Percentiles rank a stretch among this genome's conserved stretches.
Evolutionary conservation across 2,888 invertebrate species (phyloP).

Genomic region (Gari tellinella): DNA sequence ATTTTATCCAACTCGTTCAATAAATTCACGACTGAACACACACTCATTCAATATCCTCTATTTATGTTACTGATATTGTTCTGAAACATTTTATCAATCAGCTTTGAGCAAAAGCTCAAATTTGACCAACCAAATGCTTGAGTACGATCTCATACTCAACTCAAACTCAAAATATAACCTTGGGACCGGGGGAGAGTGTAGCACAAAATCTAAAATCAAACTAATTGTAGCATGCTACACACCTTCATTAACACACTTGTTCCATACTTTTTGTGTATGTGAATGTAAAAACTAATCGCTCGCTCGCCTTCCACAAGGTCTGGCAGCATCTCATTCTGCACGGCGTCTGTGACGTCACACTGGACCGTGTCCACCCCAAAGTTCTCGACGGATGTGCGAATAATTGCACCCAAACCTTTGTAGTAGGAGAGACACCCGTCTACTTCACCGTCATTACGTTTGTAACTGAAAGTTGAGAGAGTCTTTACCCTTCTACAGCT

Average conservation of each 20-base stretch:
- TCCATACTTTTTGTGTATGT: conserved; percentile 40
- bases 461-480: conserved; percentile 23
- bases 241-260: conserved; percentile 23
- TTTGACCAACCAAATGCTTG: too few species aligned
- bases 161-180: too few species aligned
- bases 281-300: conserved; percentile 44
- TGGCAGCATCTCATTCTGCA: conserved; percentile 46
- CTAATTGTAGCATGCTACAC: conserved; percentile 2
- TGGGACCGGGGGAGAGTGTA: too few species aligned
- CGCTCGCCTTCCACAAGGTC: conserved; percentile 50
- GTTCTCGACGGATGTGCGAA: conserved; percentile 22
- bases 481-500: too few species aligned
- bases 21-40: too few species aligned
- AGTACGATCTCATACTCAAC: too few species aligned
- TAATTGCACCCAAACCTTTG: conserved; percentile 44
- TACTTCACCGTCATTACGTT: conserved; percentile 43
- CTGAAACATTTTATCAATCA: too few species aligned
- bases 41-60: too few species aligned
- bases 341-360: conserved; percentile 45
- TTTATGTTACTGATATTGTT: too few species aligned
- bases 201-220: too few species aligned
- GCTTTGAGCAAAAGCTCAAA: too few species aligned
- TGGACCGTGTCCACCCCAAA: conserved; percentile 41
- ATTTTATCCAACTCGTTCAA: too few species aligned
- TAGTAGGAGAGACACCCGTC: conserved; percentile 47